A percentile compares a stretch with the other conserved stretches of the same genome.
These are phyloP conservation scores for Piezodorus guildinii DNA, from an alignment of 1,140 invertebrate species.

Conservation along the genomic window DNA sequence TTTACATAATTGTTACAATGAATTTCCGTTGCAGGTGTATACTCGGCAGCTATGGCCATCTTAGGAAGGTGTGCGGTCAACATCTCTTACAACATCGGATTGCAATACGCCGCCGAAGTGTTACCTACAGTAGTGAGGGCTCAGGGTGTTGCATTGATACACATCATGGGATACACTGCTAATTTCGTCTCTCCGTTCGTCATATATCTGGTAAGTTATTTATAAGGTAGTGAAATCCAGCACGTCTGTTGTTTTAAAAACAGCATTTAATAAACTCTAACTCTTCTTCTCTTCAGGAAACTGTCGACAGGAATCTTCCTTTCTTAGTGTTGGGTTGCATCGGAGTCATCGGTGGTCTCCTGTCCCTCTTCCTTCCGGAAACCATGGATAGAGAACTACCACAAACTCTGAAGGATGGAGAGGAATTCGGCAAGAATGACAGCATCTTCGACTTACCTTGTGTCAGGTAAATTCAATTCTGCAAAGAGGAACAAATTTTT, in stretches of 20 bases:
- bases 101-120: slow-evolving; percentile 78
- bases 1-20: too few relatives aligned
- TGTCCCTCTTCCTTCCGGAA: slow-evolving; percentile 68
- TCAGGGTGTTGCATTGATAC: slow-evolving; percentile 69
- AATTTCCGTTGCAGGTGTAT: slow-evolving; percentile 41
- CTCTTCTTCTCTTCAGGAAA: slow-evolving; percentile 40
- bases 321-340: slow-evolving; percentile 59
- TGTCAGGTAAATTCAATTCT: slow-evolving; percentile 20
- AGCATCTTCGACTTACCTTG: slow-evolving; percentile 70
- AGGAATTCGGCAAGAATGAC: slow-evolving; percentile 68
- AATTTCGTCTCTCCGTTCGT: slow-evolving; percentile 71
- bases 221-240: neutral
- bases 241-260: neutral
- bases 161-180: slow-evolving; percentile 74
- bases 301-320: slow-evolving; percentile 53
- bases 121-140: slow-evolving; percentile 75
- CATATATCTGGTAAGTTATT: slow-evolving; percentile 56
- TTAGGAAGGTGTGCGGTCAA: slow-evolving; percentile 71
- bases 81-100: slow-evolving; percentile 77
- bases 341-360: slow-evolving; percentile 55
- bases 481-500: too few relatives aligned
- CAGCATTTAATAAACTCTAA: too few relatives aligned
- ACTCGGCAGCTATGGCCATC: slow-evolving; percentile 58
- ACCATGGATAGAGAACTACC: slow-evolving; percentile 70
- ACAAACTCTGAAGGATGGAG: slow-evolving; percentile 69